Conservation (phyloP, 1,140 invertebrate genomes). For the Phthorimaea operculella region DNA sequence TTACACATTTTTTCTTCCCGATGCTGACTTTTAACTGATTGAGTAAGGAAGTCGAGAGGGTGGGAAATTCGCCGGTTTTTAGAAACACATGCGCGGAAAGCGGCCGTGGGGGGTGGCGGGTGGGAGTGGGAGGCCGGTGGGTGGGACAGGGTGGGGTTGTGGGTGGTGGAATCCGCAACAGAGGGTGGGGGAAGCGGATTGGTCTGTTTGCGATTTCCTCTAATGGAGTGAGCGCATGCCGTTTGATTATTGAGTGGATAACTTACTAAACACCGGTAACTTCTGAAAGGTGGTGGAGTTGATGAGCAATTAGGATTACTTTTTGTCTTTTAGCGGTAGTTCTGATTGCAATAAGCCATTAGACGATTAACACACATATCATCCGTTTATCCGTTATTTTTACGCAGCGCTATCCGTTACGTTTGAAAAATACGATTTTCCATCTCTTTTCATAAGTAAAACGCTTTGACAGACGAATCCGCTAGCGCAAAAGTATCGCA, state of each 20-base stretch:
- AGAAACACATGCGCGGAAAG: not conserved
- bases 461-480: too few relatives aligned
- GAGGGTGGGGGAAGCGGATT: slow-evolving; percentile 1
- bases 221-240: not conserved
- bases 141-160: not conserved
- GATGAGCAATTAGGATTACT: slow-evolving; percentile 1
- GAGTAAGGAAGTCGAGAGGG: not conserved
- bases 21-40: slow-evolving; percentile 1
- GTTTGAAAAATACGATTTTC: too few relatives aligned
- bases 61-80: slow-evolving; percentile 3
- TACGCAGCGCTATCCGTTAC: too few relatives aligned
- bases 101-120: not conserved
- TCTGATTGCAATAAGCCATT: too few relatives aligned
- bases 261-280: slow-evolving; percentile 3
- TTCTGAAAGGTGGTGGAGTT: not conserved
- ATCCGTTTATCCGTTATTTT: too few relatives aligned
- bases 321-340: too few relatives aligned
- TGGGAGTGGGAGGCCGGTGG: not conserved
- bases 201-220: slow-evolving; percentile 5
- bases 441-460: too few relatives aligned
- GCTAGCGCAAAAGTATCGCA: too few relatives aligned
- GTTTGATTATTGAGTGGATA: slow-evolving; percentile 6
- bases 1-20: not conserved
- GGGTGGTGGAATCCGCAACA: not conserved
- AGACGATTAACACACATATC: too few relatives aligned